Evolutionary conservation across 2,797 vertebrate species (phyloP).

Genomic region (Pangasius larnaudii): DNA sequence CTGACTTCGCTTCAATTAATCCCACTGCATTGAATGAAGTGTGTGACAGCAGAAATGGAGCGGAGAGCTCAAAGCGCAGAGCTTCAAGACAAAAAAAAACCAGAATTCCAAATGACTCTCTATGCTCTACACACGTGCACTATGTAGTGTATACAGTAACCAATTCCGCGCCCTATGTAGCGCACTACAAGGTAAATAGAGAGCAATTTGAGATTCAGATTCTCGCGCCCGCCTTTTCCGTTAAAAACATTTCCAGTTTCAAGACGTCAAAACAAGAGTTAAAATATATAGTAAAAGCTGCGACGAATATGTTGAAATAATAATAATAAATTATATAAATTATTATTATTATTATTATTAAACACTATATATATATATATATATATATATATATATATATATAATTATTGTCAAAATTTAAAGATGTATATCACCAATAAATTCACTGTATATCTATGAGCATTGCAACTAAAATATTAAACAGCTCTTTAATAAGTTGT

Average conservation of each 20-base stretch:
- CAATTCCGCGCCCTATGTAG: background rate
- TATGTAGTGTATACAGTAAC: background rate
- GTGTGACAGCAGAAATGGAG: slow-evolving; percentile 10
- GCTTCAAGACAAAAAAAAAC: no score
- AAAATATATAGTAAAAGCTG: background rate
- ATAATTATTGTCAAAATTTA: no score
- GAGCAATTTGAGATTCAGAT: background rate
- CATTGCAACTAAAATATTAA: no score
- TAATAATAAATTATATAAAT: background rate
- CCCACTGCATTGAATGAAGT: background rate
- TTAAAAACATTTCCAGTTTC: background rate
- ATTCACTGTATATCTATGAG: background rate
- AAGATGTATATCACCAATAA: background rate
- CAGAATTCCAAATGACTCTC: background rate
- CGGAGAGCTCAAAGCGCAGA: no score
- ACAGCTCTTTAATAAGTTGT: no score
- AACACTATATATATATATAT: no score
- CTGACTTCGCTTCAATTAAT: background rate
- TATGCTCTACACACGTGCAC: background rate
- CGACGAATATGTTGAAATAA: background rate
- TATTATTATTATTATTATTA: no score
- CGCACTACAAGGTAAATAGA: background rate
- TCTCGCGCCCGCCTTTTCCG: background rate
- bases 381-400: no score
- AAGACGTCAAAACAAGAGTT: background rate